Conservation (phyloP, 1,140 invertebrate genomes). For the Drosophila santomea region DNA sequence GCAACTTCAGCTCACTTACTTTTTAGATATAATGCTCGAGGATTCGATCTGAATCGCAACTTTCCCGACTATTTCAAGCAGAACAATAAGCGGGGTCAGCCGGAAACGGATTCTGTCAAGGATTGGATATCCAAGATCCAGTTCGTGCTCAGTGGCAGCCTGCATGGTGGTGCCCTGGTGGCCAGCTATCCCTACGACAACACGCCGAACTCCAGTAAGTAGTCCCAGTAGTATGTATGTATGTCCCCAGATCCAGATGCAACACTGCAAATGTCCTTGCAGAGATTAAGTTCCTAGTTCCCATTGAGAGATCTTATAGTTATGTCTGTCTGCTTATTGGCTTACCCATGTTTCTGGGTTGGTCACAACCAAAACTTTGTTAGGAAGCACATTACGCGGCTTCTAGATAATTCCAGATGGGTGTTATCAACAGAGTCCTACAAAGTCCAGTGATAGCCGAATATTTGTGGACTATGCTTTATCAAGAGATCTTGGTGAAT, state of each 20-base stretch:
- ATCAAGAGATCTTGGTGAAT: constrained; percentile 1
- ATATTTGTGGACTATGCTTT: background rate
- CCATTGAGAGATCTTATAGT: background rate
- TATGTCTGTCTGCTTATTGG: background rate
- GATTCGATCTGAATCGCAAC: constrained; percentile 95
- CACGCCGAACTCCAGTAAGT: constrained; percentile 95
- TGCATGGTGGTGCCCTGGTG: constrained; percentile 96
- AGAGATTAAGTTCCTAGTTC: background rate
- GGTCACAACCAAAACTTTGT: constrained; percentile 19
- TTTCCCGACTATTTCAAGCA: constrained; percentile 97
- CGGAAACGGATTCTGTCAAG: constrained; percentile 97
- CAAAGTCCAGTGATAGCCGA: constrained; percentile 12
- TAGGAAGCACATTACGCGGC: constrained; percentile 2
- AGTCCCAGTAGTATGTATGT: constrained; percentile 39
- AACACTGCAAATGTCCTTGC: constrained; percentile 8
- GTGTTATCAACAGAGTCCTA: background rate
- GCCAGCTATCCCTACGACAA: constrained; percentile 97
- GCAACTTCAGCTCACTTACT: background rate
- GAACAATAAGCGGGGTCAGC: constrained; percentile 93
- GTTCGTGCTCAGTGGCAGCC: constrained; percentile 95
- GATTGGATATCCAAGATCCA: constrained; percentile 96
- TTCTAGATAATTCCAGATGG: constrained; percentile 1
- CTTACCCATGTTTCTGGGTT: background rate
- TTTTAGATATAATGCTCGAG: constrained; percentile 92
- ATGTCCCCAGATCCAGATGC: too few species aligned